phyloP scores from a whole-genome alignment of 2,113 vertebrate species.

The Passerina amoena region DNA sequence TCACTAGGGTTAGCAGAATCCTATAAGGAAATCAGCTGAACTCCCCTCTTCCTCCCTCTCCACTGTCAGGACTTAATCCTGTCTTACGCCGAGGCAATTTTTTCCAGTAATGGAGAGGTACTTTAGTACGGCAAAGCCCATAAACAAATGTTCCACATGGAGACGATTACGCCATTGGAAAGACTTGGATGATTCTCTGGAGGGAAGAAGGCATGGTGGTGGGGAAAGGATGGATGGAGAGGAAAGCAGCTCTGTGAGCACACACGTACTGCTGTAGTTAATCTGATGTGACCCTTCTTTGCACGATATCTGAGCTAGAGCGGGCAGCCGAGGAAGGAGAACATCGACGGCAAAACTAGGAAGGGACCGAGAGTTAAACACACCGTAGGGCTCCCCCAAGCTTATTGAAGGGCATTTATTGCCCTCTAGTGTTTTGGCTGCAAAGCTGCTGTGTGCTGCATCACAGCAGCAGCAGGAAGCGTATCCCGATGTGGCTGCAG shows the following conservation, averaged over 20 bases:
- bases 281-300: accelerated
- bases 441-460: accelerated
- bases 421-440: constrained; percentile 67
- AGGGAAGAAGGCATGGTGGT: neutral
- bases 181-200: accelerated
- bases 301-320: too few species aligned
- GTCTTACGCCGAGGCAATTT: neutral
- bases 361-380: accelerated
- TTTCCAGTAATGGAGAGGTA: neutral
- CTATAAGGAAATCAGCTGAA: neutral
- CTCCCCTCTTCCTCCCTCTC: neutral
- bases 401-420: constrained; percentile 26
- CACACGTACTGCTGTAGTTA: accelerated
- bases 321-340: neutral
- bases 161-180: neutral
- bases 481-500: accelerated
- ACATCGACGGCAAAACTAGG: neutral
- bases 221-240: neutral
- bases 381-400: neutral
- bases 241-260: neutral
- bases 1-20: neutral
- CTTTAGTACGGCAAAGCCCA: accelerated
- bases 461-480: accelerated
- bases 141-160: neutral
- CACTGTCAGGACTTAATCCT: neutral